Base-by-base conservation (phyloP, 2,888 invertebrate genomes). In the Petrolisthes manimaculis region DNA sequence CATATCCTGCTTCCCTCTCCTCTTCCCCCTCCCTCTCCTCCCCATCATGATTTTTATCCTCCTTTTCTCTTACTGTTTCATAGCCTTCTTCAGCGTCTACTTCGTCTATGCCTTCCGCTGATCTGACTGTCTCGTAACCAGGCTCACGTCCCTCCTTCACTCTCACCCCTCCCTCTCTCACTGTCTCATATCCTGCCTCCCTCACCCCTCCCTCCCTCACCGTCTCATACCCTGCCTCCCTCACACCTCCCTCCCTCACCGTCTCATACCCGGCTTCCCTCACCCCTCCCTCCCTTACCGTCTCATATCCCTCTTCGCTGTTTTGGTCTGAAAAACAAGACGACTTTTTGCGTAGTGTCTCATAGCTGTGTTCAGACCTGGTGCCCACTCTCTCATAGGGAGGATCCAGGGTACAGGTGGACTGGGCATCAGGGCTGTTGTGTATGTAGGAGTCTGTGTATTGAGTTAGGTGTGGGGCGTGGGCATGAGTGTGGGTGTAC, bases 81-180 rank as follows among this genome's bases (percentile, higher is more conserved):
- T 78, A 85, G n/a, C 71, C 89, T 69, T 56, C 61, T 14, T 61
- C 61, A 8, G 9, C 9, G 9, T 61, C 61, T 14, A 12, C 61
- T 61, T 61, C 61, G 5, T 71, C 71, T 18, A 21, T 71, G 5
- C n/a, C 71, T 6, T 71, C n/a, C 71, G 14, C n/a, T n/a, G 14
- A 14, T 71, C n/a, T 71, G 18, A 91, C 85, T 5, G 91, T 91
- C 83, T 91, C 91, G 69, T 91, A 91, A 24, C 81, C 86, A 12
- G 83, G 86, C 14, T 56, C 74, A 14, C 61, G 71, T 21, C 71
- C n/a, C 71, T 71, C 71, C 18, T 21, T 21, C n/a, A 71, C 71
- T n/a, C n/a, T n/a, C n/a, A n/a, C n/a, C n/a, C n/a, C n/a, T n/a
- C n/a, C n/a, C 71, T 71, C 71, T 5, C n/a, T 9, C n/a, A 71